phyloP scores from a whole-genome alignment of 2,888 invertebrate species.

The Metalampra italica region DNA sequence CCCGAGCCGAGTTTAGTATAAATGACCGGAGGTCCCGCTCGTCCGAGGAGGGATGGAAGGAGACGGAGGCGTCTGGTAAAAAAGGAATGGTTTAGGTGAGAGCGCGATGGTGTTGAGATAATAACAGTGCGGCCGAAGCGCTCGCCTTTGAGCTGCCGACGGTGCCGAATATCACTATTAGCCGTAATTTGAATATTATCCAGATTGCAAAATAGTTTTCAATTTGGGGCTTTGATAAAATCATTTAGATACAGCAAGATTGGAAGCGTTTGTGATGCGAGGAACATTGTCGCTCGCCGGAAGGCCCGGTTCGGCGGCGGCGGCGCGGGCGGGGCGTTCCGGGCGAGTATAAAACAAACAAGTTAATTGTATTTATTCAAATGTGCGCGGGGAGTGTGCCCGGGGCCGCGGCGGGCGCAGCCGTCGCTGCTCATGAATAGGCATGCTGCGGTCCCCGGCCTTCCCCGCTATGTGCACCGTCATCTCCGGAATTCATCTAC shows the following conservation, averaged over 20 bases:
- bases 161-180: conserved; percentile 69
- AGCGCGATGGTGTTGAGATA: conserved; percentile 77
- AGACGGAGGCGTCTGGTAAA: conserved; percentile 66
- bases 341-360: conserved; percentile 70
- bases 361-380: conserved; percentile 79
- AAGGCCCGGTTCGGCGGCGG: conserved; percentile 44
- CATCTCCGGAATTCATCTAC: conserved; percentile 33
- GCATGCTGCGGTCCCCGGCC: conserved; percentile 45
- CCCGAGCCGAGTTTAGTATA: conserved; percentile 63
- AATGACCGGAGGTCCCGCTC: conserved; percentile 58
- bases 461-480: conserved; percentile 59
- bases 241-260: conserved; percentile 7
- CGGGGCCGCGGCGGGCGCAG: conserved; percentile 45
- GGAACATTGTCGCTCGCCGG: conserved; percentile 49
- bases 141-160: conserved; percentile 57
- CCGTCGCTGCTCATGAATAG: conserved; percentile 71
- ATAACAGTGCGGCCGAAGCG: conserved; percentile 67
- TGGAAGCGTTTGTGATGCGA: conserved; percentile 14
- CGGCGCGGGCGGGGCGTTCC: conserved; percentile 49
- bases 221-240: conserved; percentile 27
- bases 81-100: conserved; percentile 71
- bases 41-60: conserved; percentile 41
- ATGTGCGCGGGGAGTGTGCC: conserved; percentile 45
- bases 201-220: conserved; percentile 48
- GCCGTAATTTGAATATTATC: conserved; percentile 62